Evolutionary conservation across 2,797 vertebrate species (phyloP).

Genomic region (Sciaenops ocellatus): DNA sequence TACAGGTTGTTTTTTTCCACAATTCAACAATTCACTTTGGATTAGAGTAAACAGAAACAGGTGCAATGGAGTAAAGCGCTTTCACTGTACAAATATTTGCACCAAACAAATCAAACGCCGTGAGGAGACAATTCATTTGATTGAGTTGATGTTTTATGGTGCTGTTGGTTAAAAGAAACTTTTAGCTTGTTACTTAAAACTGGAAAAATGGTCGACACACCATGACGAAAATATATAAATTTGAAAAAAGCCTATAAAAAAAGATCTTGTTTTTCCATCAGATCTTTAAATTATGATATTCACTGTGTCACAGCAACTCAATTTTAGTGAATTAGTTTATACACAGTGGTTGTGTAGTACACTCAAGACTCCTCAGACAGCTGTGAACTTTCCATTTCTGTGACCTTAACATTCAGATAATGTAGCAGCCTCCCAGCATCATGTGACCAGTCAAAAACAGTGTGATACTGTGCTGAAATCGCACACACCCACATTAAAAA

Average conservation of each 20-base stretch:
- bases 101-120: slow-evolving; percentile 41
- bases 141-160: slow-evolving; percentile 23
- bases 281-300: neutral
- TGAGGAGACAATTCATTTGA: slow-evolving; percentile 22
- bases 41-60: slow-evolving; percentile 64
- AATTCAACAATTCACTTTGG: slow-evolving; percentile 50
- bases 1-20: slow-evolving; percentile 46
- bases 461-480: neutral
- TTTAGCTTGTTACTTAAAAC: slow-evolving; percentile 2
- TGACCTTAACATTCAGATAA: slow-evolving; percentile 60
- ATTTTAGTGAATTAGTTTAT: neutral
- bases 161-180: slow-evolving; percentile 17
- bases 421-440: slow-evolving; percentile 45
- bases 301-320: slow-evolving; percentile 4
- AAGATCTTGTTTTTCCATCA: neutral
- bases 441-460: slow-evolving; percentile 30
- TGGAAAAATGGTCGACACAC: neutral
- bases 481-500: slow-evolving; percentile 1
- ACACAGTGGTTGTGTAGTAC: neutral
- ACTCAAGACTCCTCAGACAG: slow-evolving; percentile 43
- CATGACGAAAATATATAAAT: slow-evolving; percentile 3
- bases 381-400: slow-evolving; percentile 64
- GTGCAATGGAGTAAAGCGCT: slow-evolving; percentile 27
- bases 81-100: slow-evolving; percentile 55
- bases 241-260: neutral